Conservation (phyloP, 2,888 invertebrate species). For the Dermolepida albohirtum region DNA sequence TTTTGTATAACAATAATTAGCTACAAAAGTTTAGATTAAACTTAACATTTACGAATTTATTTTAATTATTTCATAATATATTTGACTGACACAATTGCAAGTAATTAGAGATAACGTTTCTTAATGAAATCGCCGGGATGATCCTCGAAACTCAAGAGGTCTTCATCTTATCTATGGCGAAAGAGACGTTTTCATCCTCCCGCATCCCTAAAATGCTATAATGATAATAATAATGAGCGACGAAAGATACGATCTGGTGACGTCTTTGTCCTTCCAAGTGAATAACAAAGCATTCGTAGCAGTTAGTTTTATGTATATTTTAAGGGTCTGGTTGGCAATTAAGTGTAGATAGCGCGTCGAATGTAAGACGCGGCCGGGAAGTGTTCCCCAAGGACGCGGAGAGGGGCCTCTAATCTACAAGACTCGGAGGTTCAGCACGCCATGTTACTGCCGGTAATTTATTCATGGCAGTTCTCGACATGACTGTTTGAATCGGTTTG, state of each 20-base stretch:
- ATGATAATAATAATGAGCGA: constrained; percentile 51
- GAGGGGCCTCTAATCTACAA: constrained; percentile 60
- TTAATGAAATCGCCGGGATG: constrained; percentile 25
- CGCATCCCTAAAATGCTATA: constrained; percentile 40
- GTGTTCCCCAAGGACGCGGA: constrained; percentile 61
- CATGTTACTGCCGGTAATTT: constrained; percentile 61
- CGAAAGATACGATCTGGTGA: constrained; percentile 51
- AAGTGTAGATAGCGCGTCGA: constrained; percentile 38
- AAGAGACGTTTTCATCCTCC: constrained; percentile 24
- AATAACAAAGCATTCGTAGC: constrained; percentile 56
- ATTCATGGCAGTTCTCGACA: constrained; percentile 64
- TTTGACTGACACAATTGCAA: constrained; percentile 10
- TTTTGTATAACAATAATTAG: too few species aligned
- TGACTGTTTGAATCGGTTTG: constrained; percentile 63
- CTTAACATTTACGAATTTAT: background rate
- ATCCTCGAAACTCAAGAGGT: constrained; percentile 28
- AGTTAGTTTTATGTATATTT: constrained; percentile 60
- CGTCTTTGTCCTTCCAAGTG: constrained; percentile 54
- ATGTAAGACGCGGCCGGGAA: constrained; percentile 61
- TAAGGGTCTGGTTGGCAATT: constrained; percentile 51
- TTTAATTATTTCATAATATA: constrained; percentile 14
- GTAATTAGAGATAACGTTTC: constrained; percentile 25
- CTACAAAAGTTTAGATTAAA: too few species aligned
- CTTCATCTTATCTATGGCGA: constrained; percentile 28
- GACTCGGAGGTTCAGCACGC: constrained; percentile 58